Percentiles rank a stretch among this genome's conserved stretches.
Conservation (phyloP, 2,888 invertebrate species). For the Hypolimnas misippus region DNA sequence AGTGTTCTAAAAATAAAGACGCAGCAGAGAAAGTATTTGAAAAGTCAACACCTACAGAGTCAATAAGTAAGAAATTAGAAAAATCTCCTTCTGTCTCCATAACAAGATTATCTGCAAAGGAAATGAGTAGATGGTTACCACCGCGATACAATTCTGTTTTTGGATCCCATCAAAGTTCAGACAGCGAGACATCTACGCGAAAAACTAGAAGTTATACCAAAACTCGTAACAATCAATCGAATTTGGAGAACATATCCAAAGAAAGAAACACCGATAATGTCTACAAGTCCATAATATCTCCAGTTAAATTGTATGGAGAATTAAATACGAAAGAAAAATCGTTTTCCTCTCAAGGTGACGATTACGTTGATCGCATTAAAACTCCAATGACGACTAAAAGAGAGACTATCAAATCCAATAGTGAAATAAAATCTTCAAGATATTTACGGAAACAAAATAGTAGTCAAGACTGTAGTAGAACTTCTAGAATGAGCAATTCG, state of each 20-base stretch:
- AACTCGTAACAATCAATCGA: neutral
- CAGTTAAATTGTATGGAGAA: conserved; percentile 55
- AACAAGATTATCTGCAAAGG: conserved; percentile 40
- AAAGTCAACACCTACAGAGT: neutral
- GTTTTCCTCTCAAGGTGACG: conserved; percentile 17
- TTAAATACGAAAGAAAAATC: conserved; percentile 27
- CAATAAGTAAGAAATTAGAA: neutral
- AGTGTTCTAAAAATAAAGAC: conserved; percentile 2
- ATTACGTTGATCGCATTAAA: conserved; percentile 40
- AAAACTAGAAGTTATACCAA: conserved; percentile 16
- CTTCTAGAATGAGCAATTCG: conserved; percentile 24
- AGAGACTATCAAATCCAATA: conserved; percentile 26
- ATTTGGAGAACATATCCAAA: neutral
- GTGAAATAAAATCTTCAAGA: conserved; percentile 16
- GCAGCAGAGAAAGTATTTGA: neutral
- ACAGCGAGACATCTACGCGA: neutral
- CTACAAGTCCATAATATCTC: conserved; percentile 58
- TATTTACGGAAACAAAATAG: conserved; percentile 14
- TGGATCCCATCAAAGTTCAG: conserved; percentile 27
- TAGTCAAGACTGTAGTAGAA: conserved; percentile 37
- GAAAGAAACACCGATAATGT: conserved; percentile 8
- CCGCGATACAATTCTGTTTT: conserved; percentile 38
- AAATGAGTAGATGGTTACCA: conserved; percentile 43
- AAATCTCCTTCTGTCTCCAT: conserved; percentile 37
- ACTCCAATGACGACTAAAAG: conserved; percentile 22